These are phyloP conservation scores for Drosophila incognita DNA, from an alignment of 2,888 invertebrate genomes.

Conservation along the genomic window DNA sequence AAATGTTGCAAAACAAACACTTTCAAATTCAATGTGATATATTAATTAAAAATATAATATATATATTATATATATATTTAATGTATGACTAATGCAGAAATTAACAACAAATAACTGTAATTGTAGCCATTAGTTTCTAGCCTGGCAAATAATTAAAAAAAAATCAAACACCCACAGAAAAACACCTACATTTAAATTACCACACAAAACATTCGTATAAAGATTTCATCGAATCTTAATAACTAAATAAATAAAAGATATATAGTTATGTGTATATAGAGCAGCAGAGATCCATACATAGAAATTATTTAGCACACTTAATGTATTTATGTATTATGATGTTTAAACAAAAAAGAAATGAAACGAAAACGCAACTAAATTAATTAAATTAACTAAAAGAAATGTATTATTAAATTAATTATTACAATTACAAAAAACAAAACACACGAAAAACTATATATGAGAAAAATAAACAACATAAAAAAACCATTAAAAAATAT, in stretches of 20 bases:
- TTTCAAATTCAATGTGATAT: slow-evolving; percentile 79
- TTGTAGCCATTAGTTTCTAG: slow-evolving; percentile 67
- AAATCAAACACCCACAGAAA: slow-evolving; percentile 13
- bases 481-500: slow-evolving; percentile 73
- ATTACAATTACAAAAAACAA: slow-evolving; percentile 67
- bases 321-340: slow-evolving; percentile 77
- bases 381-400: slow-evolving; percentile 77
- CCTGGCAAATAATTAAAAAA: slow-evolving; percentile 38
- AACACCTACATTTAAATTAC: slow-evolving; percentile 1
- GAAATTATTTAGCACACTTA: slow-evolving; percentile 73
- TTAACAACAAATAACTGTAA: slow-evolving; percentile 43
- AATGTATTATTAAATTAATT: slow-evolving; percentile 80
- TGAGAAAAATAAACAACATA: slow-evolving; percentile 51
- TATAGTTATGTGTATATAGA: slow-evolving; percentile 57
- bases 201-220: slow-evolving; percentile 63
- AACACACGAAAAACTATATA: slow-evolving; percentile 65
- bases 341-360: slow-evolving; percentile 23
- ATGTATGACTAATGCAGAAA: slow-evolving; percentile 19
- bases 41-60: slow-evolving; percentile 63
- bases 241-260: slow-evolving; percentile 49
- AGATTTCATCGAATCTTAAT: slow-evolving; percentile 52
- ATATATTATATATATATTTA: slow-evolving; percentile 39
- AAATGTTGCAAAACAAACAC: slow-evolving; percentile 75
- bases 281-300: slow-evolving; percentile 37
- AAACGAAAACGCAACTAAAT: slow-evolving; percentile 49